Conservation (phyloP, 2,797 vertebrate genomes). For the Falco cherrug region DNA sequence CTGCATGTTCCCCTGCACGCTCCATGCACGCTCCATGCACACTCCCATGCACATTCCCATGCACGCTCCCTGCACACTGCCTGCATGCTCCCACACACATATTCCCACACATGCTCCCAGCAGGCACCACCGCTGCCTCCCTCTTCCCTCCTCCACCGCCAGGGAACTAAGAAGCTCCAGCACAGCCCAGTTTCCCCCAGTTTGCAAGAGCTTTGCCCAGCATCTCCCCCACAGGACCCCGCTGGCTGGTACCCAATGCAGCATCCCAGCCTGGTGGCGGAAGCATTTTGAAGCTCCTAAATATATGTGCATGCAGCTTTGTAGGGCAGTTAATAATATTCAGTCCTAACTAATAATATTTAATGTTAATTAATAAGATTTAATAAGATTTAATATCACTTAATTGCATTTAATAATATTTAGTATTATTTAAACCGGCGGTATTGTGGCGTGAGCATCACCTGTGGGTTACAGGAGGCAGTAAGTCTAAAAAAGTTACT, state of each 20-base stretch:
- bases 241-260: neutral
- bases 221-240: neutral
- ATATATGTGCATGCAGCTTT: neutral
- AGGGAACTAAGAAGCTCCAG: neutral
- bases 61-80: no score
- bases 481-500: neutral
- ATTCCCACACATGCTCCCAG: neutral
- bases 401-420: neutral
- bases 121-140: fast-evolving
- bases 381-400: neutral
- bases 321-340: neutral
- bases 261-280: neutral
- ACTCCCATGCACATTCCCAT: no score
- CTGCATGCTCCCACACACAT: neutral
- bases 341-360: no score
- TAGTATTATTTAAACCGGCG: neutral
- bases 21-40: no score
- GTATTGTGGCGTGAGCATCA: neutral
- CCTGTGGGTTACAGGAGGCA: neutral
- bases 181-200: fast-evolving
- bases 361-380: neutral
- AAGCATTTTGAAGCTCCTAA: neutral
- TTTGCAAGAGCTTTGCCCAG: neutral
- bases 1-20: no score
- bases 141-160: neutral